phyloP scores from a whole-genome alignment of 1,140 invertebrate genomes.

The Idris sp. region DNA sequence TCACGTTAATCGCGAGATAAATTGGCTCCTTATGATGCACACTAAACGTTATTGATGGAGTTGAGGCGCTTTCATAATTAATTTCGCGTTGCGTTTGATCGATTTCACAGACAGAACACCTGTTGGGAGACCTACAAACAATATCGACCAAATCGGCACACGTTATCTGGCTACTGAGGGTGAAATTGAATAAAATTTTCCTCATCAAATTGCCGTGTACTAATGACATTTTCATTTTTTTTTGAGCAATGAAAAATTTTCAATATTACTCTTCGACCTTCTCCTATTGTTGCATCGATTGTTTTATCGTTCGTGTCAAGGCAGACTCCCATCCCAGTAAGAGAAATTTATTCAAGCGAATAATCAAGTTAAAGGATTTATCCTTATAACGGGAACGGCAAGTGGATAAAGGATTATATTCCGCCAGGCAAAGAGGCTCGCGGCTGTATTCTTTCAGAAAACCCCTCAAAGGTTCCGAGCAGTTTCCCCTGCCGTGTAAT shows the following conservation, averaged over 20 bases:
- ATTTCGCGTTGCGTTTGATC: conserved; percentile 34
- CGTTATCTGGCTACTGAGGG: too few relatives aligned
- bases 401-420: conserved; percentile 55
- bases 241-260: too few relatives aligned
- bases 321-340: conserved; percentile 49
- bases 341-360: conserved; percentile 60
- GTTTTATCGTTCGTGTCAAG: conserved; percentile 32
- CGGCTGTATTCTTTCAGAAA: conserved; percentile 55
- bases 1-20: conserved; percentile 57
- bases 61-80: conserved; percentile 35
- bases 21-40: conserved; percentile 26
- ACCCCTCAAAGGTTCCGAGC: conserved; percentile 60
- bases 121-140: conserved; percentile 31
- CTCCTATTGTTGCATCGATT: conserved; percentile 54
- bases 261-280: too few relatives aligned
- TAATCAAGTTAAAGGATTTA: conserved; percentile 65
- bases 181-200: too few relatives aligned
- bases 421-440: conserved; percentile 28
- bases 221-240: too few relatives aligned
- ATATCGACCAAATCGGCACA: conserved; percentile 1
- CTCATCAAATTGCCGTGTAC: too few relatives aligned
- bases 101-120: conserved; percentile 32
- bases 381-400: conserved; percentile 59
- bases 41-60: conserved; percentile 52
- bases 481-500: conserved; percentile 55